Evolutionary conservation across 2,113 vertebrate species (phyloP).

Genomic region (Procavia capensis): DNA sequence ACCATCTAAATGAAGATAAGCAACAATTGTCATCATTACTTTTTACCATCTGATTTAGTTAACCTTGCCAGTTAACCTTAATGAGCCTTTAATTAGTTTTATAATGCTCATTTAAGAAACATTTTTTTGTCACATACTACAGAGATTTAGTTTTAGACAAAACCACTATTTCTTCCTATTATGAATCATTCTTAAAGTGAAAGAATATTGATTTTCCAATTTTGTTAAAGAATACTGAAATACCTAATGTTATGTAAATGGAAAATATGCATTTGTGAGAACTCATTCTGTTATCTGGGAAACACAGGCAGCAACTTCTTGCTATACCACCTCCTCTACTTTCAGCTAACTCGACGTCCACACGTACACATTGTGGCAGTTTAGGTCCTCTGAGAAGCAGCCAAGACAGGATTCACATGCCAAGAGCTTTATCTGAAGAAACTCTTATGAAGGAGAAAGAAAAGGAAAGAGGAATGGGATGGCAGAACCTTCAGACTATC

Average conservation of each 20-base stretch:
- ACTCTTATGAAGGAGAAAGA: neutral
- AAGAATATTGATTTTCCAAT: neutral
- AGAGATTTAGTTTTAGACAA: neutral
- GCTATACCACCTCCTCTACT: neutral
- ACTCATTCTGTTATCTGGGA: neutral
- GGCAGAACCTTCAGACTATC: neutral
- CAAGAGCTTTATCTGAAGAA: neutral
- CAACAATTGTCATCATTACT: neutral
- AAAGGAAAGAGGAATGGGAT: neutral
- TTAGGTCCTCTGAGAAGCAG: neutral
- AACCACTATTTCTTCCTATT: neutral
- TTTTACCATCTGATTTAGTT: constrained; percentile 22
- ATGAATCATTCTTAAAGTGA: neutral
- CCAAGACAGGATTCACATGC: neutral
- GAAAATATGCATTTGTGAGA: neutral
- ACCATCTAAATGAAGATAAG: neutral
- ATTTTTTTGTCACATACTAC: neutral
- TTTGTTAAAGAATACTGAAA: neutral
- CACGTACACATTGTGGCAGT: neutral
- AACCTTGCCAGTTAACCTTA: constrained; percentile 41
- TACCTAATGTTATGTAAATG: neutral
- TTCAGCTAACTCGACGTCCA: neutral
- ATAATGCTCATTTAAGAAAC: neutral
- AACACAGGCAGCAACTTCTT: neutral
- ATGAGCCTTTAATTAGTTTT: neutral